Conservation (phyloP, 2,888 invertebrate species). For the Cryptocheilus praepositus region DNA sequence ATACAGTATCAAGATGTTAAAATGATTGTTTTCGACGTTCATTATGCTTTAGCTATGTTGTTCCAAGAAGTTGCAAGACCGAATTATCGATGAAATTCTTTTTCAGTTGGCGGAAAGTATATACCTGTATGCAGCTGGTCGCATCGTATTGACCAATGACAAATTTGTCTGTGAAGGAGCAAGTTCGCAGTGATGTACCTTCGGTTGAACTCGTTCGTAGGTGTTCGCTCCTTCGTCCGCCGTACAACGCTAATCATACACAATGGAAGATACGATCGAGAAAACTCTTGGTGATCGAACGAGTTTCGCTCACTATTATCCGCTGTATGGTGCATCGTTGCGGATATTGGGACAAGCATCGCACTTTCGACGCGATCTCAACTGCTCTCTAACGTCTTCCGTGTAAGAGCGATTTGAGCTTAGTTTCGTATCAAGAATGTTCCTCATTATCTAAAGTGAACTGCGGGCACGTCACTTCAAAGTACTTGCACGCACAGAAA, state of each 20-base stretch:
- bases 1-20: slow-evolving; percentile 14
- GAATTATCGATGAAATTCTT: no score
- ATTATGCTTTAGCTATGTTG: slow-evolving; percentile 5
- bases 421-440: slow-evolving; percentile 23
- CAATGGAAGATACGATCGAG: slow-evolving; percentile 26
- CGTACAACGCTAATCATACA: slow-evolving; percentile 44
- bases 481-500: slow-evolving; percentile 23
- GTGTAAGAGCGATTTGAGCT: slow-evolving; percentile 30
- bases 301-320: slow-evolving; percentile 1
- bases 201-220: slow-evolving; percentile 16
- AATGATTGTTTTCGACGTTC: slow-evolving; percentile 16
- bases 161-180: slow-evolving; percentile 33
- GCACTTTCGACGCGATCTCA: no score
- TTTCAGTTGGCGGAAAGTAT: slow-evolving; percentile 20
- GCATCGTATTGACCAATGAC: slow-evolving; percentile 34
- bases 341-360: no score
- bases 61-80: background rate
- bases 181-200: slow-evolving; percentile 18
- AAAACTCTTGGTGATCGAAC: slow-evolving; percentile 19
- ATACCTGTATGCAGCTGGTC: slow-evolving; percentile 43
- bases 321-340: no score
- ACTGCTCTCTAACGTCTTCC: slow-evolving; percentile 25
- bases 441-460: slow-evolving; percentile 22
- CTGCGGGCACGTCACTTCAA: slow-evolving; percentile 39
- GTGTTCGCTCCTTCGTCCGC: slow-evolving; percentile 40